Base-by-base conservation (phyloP, 2,888 invertebrate species). In the Caenorhabditis sinica region DNA sequence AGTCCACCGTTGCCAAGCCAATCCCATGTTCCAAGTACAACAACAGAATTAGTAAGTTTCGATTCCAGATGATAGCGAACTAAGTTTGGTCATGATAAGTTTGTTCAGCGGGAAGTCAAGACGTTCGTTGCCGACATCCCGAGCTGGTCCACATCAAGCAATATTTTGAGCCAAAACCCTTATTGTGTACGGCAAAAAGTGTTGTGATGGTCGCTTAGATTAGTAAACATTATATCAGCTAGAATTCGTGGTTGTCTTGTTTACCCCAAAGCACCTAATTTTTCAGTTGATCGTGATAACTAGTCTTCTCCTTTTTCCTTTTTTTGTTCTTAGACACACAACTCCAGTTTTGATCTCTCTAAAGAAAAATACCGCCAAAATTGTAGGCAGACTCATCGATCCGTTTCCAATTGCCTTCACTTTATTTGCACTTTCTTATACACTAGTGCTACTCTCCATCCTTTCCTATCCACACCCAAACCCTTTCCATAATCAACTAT, bases 91-190 rank as follows among this genome's bases (percentile, higher is more conserved):
- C 5, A 51, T 65, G 36, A 60, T 51, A 15, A 63, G 43, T 60
- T 51, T 69, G 76, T 83, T 83, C 66, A 83, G 83, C 74, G 68
- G 83, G 69, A 43, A 83, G 83, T 33, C 83, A 83, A 69, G 83
- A 83, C 79, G 83, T 83, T 43, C 77, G 83, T 53, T 79, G 69
- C 68, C 82, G 72, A 36, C 82, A 83, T 45, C 82, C 82, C 13
- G 82, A 83, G 45, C 58, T 76, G 82, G 82, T 83, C 43, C 82
- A 83, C 58, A 76, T 77, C 82, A 83, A 77, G 65, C 75, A 82
- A 56, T 75, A 66, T 45, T 75, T 82, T 72, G 79, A 79, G 72
- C 79, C 79, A 33, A 79, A 79, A 65, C 63, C 71, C 23, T 15
- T 72, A 51, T 30, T 72, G 56, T 79, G 79, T 79, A 79, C 79